A percentile compares a stretch with the other conserved stretches of the same genome.
Evolutionary conservation across 1,140 invertebrate genomes (phyloP).

Genomic region (Aethina tumida): DNA sequence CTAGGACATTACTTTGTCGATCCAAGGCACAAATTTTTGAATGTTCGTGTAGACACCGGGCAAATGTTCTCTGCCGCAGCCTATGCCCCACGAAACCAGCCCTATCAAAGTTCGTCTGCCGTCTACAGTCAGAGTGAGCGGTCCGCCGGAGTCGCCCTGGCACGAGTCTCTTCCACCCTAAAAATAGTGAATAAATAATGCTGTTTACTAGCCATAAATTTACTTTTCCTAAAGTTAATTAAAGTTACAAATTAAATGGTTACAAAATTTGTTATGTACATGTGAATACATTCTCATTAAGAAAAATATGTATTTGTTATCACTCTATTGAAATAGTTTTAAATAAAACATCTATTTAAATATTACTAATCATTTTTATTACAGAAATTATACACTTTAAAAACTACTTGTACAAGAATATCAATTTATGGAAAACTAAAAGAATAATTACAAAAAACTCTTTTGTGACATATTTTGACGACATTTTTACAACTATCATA

Average conservation of each 20-base stretch:
- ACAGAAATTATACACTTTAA: too few species aligned
- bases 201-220: neutral
- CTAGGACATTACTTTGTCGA: slow-evolving; percentile 67
- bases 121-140: slow-evolving; percentile 69
- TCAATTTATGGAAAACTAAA: too few species aligned
- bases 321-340: too few species aligned
- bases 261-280: neutral
- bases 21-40: slow-evolving; percentile 87
- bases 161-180: slow-evolving; percentile 60
- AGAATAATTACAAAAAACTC: too few species aligned
- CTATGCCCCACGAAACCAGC: slow-evolving; percentile 84
- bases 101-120: slow-evolving; percentile 77
- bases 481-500: too few species aligned
- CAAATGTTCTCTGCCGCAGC: slow-evolving; percentile 80
- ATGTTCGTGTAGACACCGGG: slow-evolving; percentile 87
- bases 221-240: neutral
- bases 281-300: neutral
- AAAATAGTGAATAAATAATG: slow-evolving; percentile 16
- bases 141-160: slow-evolving; percentile 76
- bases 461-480: too few species aligned
- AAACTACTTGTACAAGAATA: too few species aligned
- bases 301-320: neutral
- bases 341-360: too few species aligned
- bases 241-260: slow-evolving; percentile 3
- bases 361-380: too few species aligned